A percentile compares a stretch with the other conserved stretches of the same genome.
Conservation (phyloP, 2,888 invertebrate species). For the Mylabris sibirica region DNA sequence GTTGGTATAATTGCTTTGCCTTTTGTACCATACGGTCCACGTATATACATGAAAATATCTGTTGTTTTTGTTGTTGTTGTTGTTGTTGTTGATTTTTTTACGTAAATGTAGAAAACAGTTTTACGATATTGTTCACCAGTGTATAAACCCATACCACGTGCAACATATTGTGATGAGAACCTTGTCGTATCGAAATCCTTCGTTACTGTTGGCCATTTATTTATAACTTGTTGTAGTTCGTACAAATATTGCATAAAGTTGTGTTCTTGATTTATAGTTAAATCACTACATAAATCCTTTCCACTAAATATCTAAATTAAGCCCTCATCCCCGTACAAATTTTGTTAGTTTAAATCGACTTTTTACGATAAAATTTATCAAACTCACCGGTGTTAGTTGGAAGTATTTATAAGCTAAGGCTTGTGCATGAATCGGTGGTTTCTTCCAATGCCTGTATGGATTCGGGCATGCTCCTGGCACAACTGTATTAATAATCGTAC, state of each 20-base stretch:
- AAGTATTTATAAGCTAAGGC: constrained; percentile 69
- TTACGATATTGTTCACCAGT: constrained; percentile 67
- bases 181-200: constrained; percentile 32
- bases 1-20: constrained; percentile 48
- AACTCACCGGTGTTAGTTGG: constrained; percentile 66
- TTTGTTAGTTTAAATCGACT: constrained; percentile 36
- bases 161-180: constrained; percentile 64
- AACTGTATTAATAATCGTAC: constrained; percentile 66
- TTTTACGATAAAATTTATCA: too few species aligned
- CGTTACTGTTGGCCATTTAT: constrained; percentile 37
- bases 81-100: constrained; percentile 38
- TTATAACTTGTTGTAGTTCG: constrained; percentile 60
- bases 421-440: constrained; percentile 67
- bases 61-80: constrained; percentile 32
- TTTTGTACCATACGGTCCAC: constrained; percentile 55
- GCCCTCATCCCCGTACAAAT: too few species aligned
- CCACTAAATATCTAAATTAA: constrained; percentile 69
- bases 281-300: constrained; percentile 64
- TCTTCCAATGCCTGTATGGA: constrained; percentile 59
- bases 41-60: constrained; percentile 51
- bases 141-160: constrained; percentile 68
- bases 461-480: constrained; percentile 70
- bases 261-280: constrained; percentile 66
- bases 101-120: constrained; percentile 68
- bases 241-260: constrained; percentile 65